phyloP scores from a whole-genome alignment of 1,140 invertebrate genomes.

The Ceratitis capitata region DNA sequence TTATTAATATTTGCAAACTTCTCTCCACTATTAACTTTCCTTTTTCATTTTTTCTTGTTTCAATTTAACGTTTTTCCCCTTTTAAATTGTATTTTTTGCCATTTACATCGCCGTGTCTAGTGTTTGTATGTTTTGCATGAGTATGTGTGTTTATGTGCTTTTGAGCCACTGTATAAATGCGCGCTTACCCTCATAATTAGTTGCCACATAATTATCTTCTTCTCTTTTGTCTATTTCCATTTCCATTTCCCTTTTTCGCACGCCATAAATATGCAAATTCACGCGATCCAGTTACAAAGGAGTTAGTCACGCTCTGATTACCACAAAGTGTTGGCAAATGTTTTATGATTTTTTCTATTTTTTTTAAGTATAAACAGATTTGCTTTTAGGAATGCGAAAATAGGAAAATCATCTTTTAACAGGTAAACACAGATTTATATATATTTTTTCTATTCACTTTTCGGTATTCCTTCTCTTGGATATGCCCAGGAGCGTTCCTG shows the following conservation, averaged over 20 bases:
- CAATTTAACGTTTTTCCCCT: neutral
- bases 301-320: neutral
- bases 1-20: neutral
- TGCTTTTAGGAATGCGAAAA: too few relatives aligned
- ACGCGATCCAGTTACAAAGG: constrained; percentile 17
- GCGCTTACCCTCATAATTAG: neutral
- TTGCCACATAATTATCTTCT: neutral
- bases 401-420: too few relatives aligned
- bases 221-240: constrained; percentile 27
- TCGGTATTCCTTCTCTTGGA: too few relatives aligned
- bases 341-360: neutral
- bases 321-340: neutral
- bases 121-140: neutral
- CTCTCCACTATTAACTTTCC: neutral
- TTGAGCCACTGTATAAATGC: neutral
- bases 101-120: too few relatives aligned
- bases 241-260: neutral
- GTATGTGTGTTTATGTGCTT: neutral
- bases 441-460: too few relatives aligned
- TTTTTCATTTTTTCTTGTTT: neutral
- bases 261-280: constrained; percentile 35
- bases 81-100: too few relatives aligned
- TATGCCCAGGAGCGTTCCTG: too few relatives aligned
- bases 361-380: too few relatives aligned
- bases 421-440: too few relatives aligned